Base-by-base conservation (phyloP, 2,888 invertebrate genomes). In the Saturnia japonica region DNA sequence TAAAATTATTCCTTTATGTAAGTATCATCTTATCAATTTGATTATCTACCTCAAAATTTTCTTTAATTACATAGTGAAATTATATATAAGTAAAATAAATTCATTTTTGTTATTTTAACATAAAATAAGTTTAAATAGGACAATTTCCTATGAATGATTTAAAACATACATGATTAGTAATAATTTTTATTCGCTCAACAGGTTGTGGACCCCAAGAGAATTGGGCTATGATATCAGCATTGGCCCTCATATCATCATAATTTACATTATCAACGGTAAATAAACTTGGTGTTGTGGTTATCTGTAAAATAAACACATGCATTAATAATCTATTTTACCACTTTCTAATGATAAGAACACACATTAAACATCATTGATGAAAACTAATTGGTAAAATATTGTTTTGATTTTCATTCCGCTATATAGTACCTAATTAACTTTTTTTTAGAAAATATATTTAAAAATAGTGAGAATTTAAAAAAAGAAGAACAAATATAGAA, bases 201-300 rank as follows among this genome's bases (percentile, higher is more conserved):
- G 91, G 82, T 69, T 96, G 91, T 6, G 88, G 85, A 0, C 96
- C 96, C 91, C 95, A 96, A 1, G 95, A 91, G 82, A 96, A 96
- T 71, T 94, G 93, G 0, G 96, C 96, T 72, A 94, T 84, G 71
- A 98, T 95, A 76, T 96, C 95, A 4, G 96, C 95, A 69, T 89
- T 88, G 70, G 93, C 89, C 54, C 81, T 80, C 40, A 88, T 87
- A 57, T 83, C 85, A 68, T 92, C 90, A 73, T 91, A 86, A 87
- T 88, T 94, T 82, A 89, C 93, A 78, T 97, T 96, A 68, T 95
- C 95, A 12, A 96, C 85, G 60, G 88, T 85, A 85, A 97, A 97
- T 68, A 96, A 92, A 72, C 96, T 96, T 19, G 97, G 97, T 78
- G 95, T 95, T 4, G 95, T 95, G 72, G 96, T 96, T 83, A 96